Conservation (phyloP, 2,888 invertebrate species). For the Sesia apiformis region DNA sequence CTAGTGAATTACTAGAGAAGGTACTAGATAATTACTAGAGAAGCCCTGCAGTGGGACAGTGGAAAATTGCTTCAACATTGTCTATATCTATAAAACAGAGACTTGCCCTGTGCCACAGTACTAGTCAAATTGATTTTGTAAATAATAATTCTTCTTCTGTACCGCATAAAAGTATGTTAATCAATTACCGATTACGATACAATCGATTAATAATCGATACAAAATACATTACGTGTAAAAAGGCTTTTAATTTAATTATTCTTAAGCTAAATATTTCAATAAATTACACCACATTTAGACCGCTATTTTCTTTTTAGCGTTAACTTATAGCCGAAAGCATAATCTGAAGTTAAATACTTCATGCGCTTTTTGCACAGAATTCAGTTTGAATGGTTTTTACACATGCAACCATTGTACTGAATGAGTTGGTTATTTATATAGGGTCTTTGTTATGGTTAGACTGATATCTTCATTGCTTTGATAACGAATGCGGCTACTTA, state of each 20-base stretch:
- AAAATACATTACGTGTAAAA: neutral
- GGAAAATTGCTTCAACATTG: no score
- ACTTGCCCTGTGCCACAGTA: no score
- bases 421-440: neutral
- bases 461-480: neutral
- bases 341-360: slow-evolving; percentile 7
- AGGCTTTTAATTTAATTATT: neutral
- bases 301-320: slow-evolving; percentile 10
- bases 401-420: neutral
- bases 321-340: slow-evolving; percentile 10
- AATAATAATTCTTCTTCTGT: no score
- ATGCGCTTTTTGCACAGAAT: neutral
- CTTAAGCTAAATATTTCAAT: neutral
- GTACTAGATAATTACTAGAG: no score
- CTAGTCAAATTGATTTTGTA: no score
- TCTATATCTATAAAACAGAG: no score
- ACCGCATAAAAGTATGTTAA: no score
- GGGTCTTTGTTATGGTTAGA: neutral
- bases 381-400: neutral
- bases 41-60: no score
- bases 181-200: no score
- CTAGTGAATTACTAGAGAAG: no score
- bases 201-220: no score
- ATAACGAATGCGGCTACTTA: neutral
- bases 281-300: neutral